Conservation (phyloP, 2,113 vertebrate species). For the Piliocolobus tephrosceles region DNA sequence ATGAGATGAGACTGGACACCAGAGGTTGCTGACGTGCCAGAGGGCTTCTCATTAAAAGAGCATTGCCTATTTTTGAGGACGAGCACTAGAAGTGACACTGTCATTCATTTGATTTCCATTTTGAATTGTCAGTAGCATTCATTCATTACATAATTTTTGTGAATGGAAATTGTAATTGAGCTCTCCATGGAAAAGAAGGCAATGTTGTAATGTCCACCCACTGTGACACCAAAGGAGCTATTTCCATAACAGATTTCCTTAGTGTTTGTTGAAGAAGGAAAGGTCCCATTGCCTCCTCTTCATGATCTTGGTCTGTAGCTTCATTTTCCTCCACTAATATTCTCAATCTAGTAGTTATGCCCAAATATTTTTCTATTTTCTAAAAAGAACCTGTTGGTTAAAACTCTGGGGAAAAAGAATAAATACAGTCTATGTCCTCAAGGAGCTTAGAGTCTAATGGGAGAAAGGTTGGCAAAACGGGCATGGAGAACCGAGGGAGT, state of each 20-base stretch:
- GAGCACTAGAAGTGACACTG: rapidly evolving
- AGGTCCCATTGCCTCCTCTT: background rate
- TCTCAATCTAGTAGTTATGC: background rate
- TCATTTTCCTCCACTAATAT: background rate
- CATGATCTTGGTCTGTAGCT: background rate
- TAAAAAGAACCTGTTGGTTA: background rate
- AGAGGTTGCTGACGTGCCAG: background rate
- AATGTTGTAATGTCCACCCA: background rate
- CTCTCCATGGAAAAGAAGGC: background rate
- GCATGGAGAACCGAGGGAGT: background rate
- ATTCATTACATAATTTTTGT: background rate
- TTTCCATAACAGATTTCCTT: background rate
- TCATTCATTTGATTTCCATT: background rate
- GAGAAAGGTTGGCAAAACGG: background rate
- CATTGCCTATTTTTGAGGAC: background rate
- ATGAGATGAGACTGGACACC: rapidly evolving
- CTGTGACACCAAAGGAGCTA: background rate
- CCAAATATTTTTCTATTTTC: background rate
- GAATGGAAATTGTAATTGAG: background rate
- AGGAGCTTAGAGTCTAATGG: background rate
- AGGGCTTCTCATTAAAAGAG: background rate
- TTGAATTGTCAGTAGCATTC: background rate
- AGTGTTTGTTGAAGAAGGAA: background rate
- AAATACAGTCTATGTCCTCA: background rate
- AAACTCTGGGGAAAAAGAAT: background rate